Evolutionary conservation across 2,888 invertebrate species (phyloP).

Genomic region (Cheilosia variabilis): DNA sequence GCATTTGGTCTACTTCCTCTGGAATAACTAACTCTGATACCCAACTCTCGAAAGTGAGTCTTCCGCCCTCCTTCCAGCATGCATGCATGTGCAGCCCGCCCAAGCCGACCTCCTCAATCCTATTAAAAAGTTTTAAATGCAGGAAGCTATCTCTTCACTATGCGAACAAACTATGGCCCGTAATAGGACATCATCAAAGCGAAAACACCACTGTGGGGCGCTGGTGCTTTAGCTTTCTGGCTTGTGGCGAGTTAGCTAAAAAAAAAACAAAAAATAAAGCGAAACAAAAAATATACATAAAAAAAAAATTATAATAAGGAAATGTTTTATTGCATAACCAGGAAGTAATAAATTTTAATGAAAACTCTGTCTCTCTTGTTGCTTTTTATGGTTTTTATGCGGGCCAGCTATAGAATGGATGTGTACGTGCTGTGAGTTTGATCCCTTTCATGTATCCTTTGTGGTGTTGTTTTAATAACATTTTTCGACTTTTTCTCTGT

Average conservation of each 20-base stretch:
- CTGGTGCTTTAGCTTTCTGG: not conserved
- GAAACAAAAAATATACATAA: constrained; percentile 24
- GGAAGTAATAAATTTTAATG: constrained; percentile 52
- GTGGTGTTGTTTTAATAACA: constrained; percentile 29
- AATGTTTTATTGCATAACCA: constrained; percentile 47
- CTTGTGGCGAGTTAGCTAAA: constrained; percentile 24
- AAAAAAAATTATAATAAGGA: constrained; percentile 40
- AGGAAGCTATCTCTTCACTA: constrained; percentile 38
- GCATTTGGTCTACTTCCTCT: not conserved
- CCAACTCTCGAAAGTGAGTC: not conserved
- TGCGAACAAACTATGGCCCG: constrained; percentile 26
- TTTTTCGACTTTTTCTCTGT: constrained; percentile 2
- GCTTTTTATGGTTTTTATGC: constrained; percentile 37
- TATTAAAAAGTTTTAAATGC: constrained; percentile 44
- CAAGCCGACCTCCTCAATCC: not conserved
- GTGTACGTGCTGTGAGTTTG: constrained; percentile 34
- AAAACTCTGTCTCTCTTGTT: constrained; percentile 38
- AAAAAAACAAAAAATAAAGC: constrained; percentile 9
- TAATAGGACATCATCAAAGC: constrained; percentile 40
- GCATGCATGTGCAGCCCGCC: not conserved
- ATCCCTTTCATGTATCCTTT: constrained; percentile 33
- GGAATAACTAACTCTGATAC: not conserved
- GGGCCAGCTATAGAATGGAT: constrained; percentile 10
- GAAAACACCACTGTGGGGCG: constrained; percentile 23
- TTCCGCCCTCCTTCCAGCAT: not conserved